phyloP scores from a whole-genome alignment of 1,140 invertebrate genomes.

The Polypedilum pembai region DNA sequence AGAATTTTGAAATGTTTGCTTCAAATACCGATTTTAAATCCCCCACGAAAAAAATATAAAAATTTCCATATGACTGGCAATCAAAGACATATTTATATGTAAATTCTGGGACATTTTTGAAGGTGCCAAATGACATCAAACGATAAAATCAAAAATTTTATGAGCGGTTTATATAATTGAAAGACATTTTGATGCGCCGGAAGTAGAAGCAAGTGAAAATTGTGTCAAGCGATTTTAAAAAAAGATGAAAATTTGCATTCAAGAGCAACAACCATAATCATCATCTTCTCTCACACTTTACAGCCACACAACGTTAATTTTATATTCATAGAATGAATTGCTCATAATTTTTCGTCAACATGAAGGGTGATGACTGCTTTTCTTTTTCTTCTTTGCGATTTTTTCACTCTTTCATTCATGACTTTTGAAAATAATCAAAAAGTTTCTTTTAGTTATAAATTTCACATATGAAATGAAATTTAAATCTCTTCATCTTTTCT shows the following conservation, averaged over 20 bases:
- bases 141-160: neutral
- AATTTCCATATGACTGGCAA: neutral
- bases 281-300: neutral
- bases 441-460: neutral
- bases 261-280: conserved; percentile 20
- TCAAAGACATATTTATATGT: conserved; percentile 7
- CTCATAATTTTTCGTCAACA: conserved; percentile 24
- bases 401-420: neutral
- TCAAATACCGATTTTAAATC: neutral
- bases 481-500: no score
- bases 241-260: conserved; percentile 21
- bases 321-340: neutral
- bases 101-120: neutral
- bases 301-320: neutral
- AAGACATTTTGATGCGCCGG: neutral
- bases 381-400: neutral
- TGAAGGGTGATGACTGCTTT: neutral
- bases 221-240: neutral
- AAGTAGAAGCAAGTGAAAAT: neutral
- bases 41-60: neutral
- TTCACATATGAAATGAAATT: neutral
- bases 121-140: neutral
- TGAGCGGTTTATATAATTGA: neutral
- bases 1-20: no score
- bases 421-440: neutral